These are phyloP conservation scores for Dicentrarchus labrax DNA, from an alignment of 2,113 vertebrate species.

Conservation along the genomic window DNA sequence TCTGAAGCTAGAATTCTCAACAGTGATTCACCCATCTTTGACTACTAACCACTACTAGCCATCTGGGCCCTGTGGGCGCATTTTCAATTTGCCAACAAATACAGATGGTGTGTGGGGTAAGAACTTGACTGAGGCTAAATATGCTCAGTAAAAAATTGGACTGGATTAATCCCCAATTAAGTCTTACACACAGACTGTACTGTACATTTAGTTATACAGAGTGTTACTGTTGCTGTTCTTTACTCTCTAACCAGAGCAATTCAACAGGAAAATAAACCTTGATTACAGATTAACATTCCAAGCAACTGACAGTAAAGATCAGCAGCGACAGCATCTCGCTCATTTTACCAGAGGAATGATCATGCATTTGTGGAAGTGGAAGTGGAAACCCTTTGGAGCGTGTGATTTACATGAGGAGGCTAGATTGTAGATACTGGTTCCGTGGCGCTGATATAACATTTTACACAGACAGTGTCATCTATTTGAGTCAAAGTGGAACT, in stretches of 20 bases:
- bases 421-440: too few species aligned
- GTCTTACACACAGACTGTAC: background rate
- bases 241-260: background rate
- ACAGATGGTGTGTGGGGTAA: conserved; percentile 44
- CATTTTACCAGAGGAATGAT: background rate
- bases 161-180: conserved; percentile 17
- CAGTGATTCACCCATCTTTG: background rate
- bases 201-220: background rate
- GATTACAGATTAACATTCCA: background rate
- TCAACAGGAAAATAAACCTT: background rate
- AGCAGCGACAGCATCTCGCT: background rate
- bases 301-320: background rate
- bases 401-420: background rate
- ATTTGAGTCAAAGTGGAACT: background rate
- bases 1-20: background rate
- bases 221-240: background rate
- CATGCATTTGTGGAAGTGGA: background rate
- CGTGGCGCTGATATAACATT: background rate
- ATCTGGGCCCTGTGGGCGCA: conserved; percentile 33
- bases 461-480: background rate
- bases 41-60: conserved; percentile 11
- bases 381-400: background rate
- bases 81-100: conserved; percentile 6
- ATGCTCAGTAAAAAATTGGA: conserved; percentile 3
- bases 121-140: conserved; percentile 21